Evolutionary conservation across 2,113 vertebrate genomes (phyloP).

Genomic region (Nycticebus coucang): DNA sequence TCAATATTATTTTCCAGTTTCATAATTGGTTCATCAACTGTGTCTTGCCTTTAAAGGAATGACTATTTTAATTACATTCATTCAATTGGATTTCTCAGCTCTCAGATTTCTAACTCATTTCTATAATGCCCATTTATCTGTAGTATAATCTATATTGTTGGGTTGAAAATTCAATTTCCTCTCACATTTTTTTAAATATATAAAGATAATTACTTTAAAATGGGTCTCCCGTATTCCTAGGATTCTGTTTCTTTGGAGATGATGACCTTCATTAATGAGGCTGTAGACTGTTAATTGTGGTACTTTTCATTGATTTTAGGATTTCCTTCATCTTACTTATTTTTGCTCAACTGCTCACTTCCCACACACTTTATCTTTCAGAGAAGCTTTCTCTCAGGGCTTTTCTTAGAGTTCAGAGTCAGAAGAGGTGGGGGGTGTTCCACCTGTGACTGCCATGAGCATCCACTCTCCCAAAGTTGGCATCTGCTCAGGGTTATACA

Average conservation of each 20-base stretch:
- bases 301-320: not conserved
- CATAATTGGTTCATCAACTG: not conserved
- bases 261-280: not conserved
- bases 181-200: not conserved
- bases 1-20: too few relatives aligned
- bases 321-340: not conserved
- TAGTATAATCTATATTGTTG: too few relatives aligned
- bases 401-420: not conserved
- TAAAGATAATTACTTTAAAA: not conserved
- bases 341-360: not conserved
- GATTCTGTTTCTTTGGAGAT: not conserved
- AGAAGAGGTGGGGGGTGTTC: not conserved
- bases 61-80: too few relatives aligned
- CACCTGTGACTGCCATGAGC: not conserved
- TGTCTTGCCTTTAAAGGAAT: not conserved
- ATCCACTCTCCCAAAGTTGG: not conserved
- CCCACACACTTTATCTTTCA: not conserved
- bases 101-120: not conserved
- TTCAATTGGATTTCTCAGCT: not conserved
- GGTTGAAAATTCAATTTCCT: not conserved
- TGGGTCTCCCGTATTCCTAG: not conserved
- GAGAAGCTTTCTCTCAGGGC: not conserved
- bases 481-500: not conserved
- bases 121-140: not conserved
- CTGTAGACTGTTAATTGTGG: not conserved